These are phyloP conservation scores for Orthonevra nobilis DNA, from an alignment of 2,888 invertebrate species.

Conservation along the genomic window DNA sequence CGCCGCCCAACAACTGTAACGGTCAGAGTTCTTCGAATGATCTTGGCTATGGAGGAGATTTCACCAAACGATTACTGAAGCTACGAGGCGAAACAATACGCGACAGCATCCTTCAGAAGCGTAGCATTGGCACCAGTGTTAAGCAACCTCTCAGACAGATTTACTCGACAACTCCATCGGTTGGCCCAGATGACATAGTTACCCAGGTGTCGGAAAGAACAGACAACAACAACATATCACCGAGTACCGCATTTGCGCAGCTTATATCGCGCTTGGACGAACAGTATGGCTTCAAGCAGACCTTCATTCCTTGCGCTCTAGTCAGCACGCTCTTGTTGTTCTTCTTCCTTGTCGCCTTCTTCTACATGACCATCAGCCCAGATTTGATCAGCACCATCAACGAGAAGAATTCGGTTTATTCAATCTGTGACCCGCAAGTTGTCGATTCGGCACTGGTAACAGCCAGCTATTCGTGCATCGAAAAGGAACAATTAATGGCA, in stretches of 20 bases:
- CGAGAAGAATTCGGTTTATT: slow-evolving; percentile 81
- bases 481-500: slow-evolving; percentile 83
- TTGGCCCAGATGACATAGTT: slow-evolving; percentile 66
- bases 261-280: slow-evolving; percentile 72
- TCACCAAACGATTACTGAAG: slow-evolving; percentile 82
- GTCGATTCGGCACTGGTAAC: slow-evolving; percentile 80
- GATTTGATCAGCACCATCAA: slow-evolving; percentile 76
- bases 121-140: slow-evolving; percentile 24
- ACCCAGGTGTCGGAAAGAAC: slow-evolving; percentile 63
- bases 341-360: slow-evolving; percentile 84
- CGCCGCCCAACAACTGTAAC: slow-evolving; percentile 76
- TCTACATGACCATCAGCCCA: slow-evolving; percentile 84
- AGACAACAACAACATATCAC: slow-evolving; percentile 71
- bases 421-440: slow-evolving; percentile 82
- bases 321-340: slow-evolving; percentile 84
- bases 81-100: slow-evolving; percentile 72
- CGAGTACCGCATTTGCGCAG: slow-evolving; percentile 71
- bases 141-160: slow-evolving; percentile 64
- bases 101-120: slow-evolving; percentile 62
- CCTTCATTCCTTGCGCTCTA: slow-evolving; percentile 84
- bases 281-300: slow-evolving; percentile 75
- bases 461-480: slow-evolving; percentile 82
- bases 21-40: slow-evolving; percentile 80
- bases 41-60: slow-evolving; percentile 87
- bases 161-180: slow-evolving; percentile 34